A percentile compares a stretch with the other conserved stretches of the same genome.
Evolutionary conservation across 2,113 vertebrate species (phyloP).

Genomic region (Albula goreensis): DNA sequence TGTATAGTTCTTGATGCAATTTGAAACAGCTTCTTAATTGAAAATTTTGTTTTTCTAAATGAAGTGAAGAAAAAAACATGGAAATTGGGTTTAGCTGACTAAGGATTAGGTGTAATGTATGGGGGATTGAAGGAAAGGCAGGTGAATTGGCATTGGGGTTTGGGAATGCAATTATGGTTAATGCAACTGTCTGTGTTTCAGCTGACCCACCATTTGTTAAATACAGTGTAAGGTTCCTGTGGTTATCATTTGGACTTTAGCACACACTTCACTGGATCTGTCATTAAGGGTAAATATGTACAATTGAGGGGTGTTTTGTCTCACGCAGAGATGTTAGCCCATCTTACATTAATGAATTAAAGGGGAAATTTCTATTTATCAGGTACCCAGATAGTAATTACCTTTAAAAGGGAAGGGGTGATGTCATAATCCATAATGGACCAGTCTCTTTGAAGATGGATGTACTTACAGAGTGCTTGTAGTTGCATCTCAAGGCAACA

Average conservation of each 20-base stretch:
- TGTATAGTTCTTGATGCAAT: conserved; percentile 56
- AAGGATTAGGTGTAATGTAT: conserved; percentile 7
- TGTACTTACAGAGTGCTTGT: conserved; percentile 49
- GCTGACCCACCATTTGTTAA: conserved; percentile 14
- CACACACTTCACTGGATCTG: not conserved
- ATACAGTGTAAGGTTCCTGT: conserved; percentile 16
- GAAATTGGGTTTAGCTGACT: not conserved
- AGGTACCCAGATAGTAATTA: conserved; percentile 22
- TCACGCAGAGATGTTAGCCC: not conserved
- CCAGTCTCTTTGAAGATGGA: conserved; percentile 20
- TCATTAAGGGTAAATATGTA: not conserved
- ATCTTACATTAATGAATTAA: conserved; percentile 1
- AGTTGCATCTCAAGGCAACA: conserved; percentile 48
- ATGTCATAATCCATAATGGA: conserved; percentile 24
- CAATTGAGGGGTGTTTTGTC: not conserved
- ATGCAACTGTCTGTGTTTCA: conserved; percentile 20
- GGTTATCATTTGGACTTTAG: conserved; percentile 17
- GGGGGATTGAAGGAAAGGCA: not conserved
- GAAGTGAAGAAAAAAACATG: conserved; percentile 42
- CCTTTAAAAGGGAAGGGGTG: conserved; percentile 25
- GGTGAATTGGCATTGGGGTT: not conserved
- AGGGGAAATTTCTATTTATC: conserved; percentile 18
- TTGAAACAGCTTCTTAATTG: conserved; percentile 5
- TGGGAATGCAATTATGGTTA: not conserved
- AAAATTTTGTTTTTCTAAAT: conserved; percentile 19